A percentile compares a stretch with the other conserved stretches of the same genome.
phyloP scores from a whole-genome alignment of 2,797 vertebrate species.

The Hafferia zeledoni region DNA sequence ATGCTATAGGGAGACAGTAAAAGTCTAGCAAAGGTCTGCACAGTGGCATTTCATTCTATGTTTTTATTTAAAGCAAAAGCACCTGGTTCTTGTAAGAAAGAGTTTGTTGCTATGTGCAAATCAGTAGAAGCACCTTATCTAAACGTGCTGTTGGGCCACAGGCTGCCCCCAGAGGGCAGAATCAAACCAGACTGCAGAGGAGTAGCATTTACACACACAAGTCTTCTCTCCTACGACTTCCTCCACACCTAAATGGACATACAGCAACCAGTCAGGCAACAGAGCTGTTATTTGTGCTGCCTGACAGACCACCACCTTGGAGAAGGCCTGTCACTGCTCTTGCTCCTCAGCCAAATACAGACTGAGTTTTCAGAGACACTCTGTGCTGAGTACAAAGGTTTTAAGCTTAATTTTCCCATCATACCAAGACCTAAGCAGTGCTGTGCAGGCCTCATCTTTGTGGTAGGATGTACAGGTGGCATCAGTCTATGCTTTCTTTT shows the following conservation, averaged over 20 bases:
- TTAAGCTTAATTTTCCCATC: neutral
- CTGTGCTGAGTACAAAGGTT: neutral
- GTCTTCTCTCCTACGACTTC: neutral
- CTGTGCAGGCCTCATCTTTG: neutral
- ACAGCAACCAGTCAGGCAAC: fast-evolving
- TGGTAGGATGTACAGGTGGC: neutral
- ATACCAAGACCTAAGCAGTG: neutral
- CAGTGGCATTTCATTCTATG: neutral
- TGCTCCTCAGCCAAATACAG: neutral
- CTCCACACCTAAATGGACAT: neutral
- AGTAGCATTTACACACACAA: fast-evolving
- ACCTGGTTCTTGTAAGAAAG: neutral
- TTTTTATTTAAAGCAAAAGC: neutral
- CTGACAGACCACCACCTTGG: neutral
- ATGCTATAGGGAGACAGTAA: neutral
- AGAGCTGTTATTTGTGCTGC: neutral
- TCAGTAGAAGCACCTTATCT: neutral
- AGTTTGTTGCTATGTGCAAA: neutral
- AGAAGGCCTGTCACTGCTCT: neutral
- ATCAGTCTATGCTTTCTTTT: neutral
- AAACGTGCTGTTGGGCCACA: neutral
- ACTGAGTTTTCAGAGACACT: neutral
- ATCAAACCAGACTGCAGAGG: neutral
- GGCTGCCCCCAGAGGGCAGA: constrained; percentile 1
- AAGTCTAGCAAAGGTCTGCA: neutral